Percentiles rank a stretch among this genome's conserved stretches.
Evolutionary conservation across 2,113 vertebrate species (phyloP).

Genomic region (Mungos mungo): DNA sequence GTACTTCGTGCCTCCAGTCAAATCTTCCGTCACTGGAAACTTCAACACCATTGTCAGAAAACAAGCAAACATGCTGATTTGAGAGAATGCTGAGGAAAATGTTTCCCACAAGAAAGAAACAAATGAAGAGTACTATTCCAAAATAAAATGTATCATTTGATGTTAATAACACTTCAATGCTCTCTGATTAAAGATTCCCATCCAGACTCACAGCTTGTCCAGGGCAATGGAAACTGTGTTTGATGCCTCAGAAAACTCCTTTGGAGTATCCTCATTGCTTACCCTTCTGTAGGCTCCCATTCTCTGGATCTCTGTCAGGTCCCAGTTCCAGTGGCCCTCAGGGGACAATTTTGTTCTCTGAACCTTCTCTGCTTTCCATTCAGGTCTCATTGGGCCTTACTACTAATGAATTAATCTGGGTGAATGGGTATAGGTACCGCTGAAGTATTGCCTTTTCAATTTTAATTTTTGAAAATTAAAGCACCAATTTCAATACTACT

Average conservation of each 20-base stretch:
- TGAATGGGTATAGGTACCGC: neutral
- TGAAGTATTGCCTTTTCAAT: neutral
- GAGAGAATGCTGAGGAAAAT: neutral
- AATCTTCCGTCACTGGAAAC: rapidly evolving
- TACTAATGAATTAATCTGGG: neutral
- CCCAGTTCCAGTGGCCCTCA: rapidly evolving
- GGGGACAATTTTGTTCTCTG: neutral
- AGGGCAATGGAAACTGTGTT: neutral
- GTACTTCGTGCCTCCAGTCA: neutral
- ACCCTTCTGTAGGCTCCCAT: rapidly evolving
- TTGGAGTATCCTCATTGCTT: rapidly evolving
- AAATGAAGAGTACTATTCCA: neutral
- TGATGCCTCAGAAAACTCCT: neutral
- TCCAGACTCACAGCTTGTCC: neutral
- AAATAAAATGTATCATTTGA: neutral
- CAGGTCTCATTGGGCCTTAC: neutral
- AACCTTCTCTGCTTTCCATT: neutral
- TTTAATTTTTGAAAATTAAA: neutral
- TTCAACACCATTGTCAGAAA: neutral
- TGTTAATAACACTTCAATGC: neutral
- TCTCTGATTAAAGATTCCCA: neutral
- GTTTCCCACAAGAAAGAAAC: neutral
- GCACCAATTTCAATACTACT: neutral
- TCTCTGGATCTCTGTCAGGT: neutral
- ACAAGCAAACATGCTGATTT: no score